These are phyloP conservation scores for Manduca sexta DNA, from an alignment of 1,140 invertebrate genomes.

Conservation along the genomic window DNA sequence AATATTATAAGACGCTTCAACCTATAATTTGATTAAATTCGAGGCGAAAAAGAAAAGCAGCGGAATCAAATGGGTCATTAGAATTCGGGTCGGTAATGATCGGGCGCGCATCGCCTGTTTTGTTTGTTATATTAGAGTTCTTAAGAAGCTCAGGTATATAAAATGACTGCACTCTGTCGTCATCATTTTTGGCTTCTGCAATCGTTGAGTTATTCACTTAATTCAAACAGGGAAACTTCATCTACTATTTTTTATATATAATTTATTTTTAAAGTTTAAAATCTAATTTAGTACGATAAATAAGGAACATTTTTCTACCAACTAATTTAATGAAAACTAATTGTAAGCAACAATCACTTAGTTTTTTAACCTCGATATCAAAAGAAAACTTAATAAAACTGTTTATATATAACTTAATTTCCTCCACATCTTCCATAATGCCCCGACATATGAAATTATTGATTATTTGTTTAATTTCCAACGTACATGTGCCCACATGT, in stretches of 20 bases:
- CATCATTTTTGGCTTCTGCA: constrained; percentile 5
- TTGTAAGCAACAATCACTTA: no score
- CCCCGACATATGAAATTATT: no score
- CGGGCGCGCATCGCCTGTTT: constrained; percentile 44
- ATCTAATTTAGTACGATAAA: no score
- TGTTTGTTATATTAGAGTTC: constrained; percentile 57
- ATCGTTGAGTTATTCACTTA: background rate
- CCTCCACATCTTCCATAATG: background rate
- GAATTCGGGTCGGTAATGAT: constrained; percentile 66
- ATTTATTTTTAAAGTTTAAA: no score
- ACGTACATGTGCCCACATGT: background rate
- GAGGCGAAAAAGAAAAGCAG: constrained; percentile 59
- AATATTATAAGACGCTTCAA: constrained; percentile 69
- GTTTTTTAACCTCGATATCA: no score
- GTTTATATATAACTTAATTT: no score
- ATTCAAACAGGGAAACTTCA: background rate
- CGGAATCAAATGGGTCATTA: constrained; percentile 64
- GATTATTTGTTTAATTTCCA: background rate
- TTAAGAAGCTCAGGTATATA: constrained; percentile 43
- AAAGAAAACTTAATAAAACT: no score
- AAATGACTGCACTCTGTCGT: constrained; percentile 19
- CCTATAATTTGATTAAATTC: constrained; percentile 72
- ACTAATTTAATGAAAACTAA: no score
- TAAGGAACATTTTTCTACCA: no score
- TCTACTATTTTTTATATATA: no score